A percentile compares a stretch with the other conserved stretches of the same genome.
These are phyloP conservation scores for Sitodiplosis mosellana DNA, from an alignment of 1,140 invertebrate genomes.

Conservation along the genomic window DNA sequence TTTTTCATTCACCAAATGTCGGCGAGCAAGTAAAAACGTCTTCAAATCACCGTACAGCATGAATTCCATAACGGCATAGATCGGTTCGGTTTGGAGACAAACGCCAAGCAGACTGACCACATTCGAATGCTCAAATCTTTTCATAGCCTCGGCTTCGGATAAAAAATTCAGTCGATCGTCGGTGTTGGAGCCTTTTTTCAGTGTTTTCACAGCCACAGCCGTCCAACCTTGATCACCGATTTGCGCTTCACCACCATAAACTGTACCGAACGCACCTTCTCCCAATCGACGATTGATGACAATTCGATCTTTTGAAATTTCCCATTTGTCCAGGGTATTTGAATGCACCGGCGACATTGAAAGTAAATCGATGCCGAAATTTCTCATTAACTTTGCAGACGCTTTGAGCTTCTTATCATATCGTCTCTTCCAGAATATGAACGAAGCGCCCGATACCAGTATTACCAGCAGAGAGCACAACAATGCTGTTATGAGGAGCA, in stretches of 20 bases:
- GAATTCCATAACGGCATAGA: slow-evolving; percentile 84
- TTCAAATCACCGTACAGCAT: slow-evolving; percentile 87
- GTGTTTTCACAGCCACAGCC: slow-evolving; percentile 78
- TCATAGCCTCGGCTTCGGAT: slow-evolving; percentile 86
- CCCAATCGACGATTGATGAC: slow-evolving; percentile 80
- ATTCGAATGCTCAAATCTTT: slow-evolving; percentile 77
- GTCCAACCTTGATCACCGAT: slow-evolving; percentile 56
- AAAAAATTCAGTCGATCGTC: slow-evolving; percentile 86
- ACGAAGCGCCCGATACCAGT: slow-evolving; percentile 47
- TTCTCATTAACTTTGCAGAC: slow-evolving; percentile 53
- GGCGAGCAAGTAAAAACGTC: slow-evolving; percentile 64
- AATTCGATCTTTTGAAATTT: slow-evolving; percentile 61
- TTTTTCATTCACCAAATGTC: slow-evolving; percentile 57
- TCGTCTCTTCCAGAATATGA: slow-evolving; percentile 50
- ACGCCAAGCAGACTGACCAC: slow-evolving; percentile 74
- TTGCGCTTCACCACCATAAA: slow-evolving; percentile 67
- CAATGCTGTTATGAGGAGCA: slow-evolving; percentile 3
- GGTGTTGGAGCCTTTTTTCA: slow-evolving; percentile 60
- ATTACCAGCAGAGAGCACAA: slow-evolving; percentile 27
- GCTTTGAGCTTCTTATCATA: slow-evolving; percentile 51
- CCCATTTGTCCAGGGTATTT: slow-evolving; percentile 60
- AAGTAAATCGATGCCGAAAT: slow-evolving; percentile 44
- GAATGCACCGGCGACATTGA: slow-evolving; percentile 27
- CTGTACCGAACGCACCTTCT: slow-evolving; percentile 76
- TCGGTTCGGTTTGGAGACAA: slow-evolving; percentile 64